Evolutionary conservation across 92 coral and sea anemone species (phyloP).

Genomic region (Zoanthus gigantus): DNA sequence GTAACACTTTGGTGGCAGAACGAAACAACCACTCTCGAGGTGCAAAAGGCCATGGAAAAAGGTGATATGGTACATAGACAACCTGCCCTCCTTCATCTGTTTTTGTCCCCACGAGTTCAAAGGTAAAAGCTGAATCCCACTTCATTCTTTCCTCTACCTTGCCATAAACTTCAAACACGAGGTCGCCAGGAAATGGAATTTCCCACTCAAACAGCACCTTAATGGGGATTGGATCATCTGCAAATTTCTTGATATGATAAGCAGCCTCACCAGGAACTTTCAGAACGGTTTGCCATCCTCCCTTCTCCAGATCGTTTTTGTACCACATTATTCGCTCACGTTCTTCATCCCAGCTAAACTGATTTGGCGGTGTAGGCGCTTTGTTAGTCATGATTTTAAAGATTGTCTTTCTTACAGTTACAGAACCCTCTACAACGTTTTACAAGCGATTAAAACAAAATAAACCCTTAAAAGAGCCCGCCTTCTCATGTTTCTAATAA

Average conservation of each 20-base stretch:
- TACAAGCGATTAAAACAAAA: too few relatives aligned
- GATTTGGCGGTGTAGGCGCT: neutral
- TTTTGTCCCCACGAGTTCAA: neutral
- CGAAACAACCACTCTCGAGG: conserved; percentile 21
- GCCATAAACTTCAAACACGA: neutral
- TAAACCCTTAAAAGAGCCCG: too few relatives aligned
- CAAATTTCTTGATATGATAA: neutral
- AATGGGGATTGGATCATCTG: conserved; percentile 4
- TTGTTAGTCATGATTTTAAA: too few relatives aligned
- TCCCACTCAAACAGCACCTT: conserved; percentile 12
- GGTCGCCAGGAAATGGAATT: neutral
- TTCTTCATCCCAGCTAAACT: too few relatives aligned
- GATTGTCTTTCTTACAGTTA: too few relatives aligned
- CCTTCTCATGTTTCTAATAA: too few relatives aligned
- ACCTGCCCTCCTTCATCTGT: too few relatives aligned
- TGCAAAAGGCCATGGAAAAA: conserved; percentile 25
- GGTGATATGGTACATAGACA: neutral
- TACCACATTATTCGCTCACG: too few relatives aligned
- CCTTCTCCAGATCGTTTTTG: too few relatives aligned
- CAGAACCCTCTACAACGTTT: too few relatives aligned
- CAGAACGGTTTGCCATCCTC: neutral
- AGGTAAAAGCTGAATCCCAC: conserved; percentile 1
- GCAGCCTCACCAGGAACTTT: neutral
- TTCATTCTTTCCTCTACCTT: neutral
- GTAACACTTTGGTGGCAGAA: neutral